Evolutionary conservation across 2,113 vertebrate genomes (phyloP).

Genomic region (Azemiops feae): DNA sequence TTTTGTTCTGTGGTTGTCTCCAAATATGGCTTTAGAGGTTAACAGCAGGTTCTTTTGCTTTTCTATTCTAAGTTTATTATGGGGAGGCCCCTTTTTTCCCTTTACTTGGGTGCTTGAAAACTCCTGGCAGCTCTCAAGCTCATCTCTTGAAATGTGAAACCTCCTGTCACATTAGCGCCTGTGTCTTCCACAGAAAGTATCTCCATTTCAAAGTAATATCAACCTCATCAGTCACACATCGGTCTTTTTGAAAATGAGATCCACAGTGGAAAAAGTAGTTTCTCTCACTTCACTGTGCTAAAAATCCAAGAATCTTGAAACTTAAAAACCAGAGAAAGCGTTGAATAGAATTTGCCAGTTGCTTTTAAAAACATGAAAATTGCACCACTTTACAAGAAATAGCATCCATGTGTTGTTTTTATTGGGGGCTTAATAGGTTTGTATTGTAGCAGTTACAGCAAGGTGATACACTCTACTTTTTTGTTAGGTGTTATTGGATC

Average conservation of each 20-base stretch:
- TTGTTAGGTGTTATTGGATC: not conserved
- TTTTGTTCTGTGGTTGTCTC: constrained; percentile 19
- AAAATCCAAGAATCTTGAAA: constrained; percentile 6
- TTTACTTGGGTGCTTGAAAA: constrained; percentile 17
- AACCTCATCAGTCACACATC: not conserved
- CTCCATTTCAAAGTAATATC: constrained; percentile 19
- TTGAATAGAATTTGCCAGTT: constrained; percentile 20
- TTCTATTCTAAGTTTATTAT: not conserved
- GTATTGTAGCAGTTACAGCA: not conserved
- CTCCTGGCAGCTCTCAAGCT: constrained; percentile 1
- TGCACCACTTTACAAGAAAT: constrained; percentile 11
- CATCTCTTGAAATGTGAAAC: constrained; percentile 16
- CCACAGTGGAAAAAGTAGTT: constrained; percentile 15
- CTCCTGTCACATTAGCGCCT: constrained; percentile 17
- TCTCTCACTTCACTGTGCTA: not conserved
- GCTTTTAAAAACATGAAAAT: constrained; percentile 32
- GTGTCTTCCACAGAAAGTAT: constrained; percentile 9
- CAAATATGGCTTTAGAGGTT: not conserved
- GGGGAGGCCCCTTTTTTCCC: not conserved
- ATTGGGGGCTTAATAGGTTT: not conserved
- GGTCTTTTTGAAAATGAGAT: constrained; percentile 28
- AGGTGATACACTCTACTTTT: not conserved
- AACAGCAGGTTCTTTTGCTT: not conserved
- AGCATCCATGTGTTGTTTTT: not conserved
- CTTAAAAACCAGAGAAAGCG: not conserved